Base-by-base conservation (phyloP, 2,113 vertebrate species). In the Microcebus tavaratra region DNA sequence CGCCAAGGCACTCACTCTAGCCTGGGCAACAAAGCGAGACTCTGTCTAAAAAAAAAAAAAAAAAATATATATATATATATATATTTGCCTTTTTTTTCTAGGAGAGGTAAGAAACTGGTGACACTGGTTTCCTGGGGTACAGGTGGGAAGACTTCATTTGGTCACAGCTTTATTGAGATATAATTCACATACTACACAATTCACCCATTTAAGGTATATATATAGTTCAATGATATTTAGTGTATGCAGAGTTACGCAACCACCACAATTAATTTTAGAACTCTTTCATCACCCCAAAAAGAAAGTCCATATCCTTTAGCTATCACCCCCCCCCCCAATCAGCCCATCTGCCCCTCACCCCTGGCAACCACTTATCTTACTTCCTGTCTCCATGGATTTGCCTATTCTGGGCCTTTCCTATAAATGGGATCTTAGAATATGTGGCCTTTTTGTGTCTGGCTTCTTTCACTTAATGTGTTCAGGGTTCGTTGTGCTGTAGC, bases 401-500 rank as follows among this genome's bases (percentile, higher is more conserved):
- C 75, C 84, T 70, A 9, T 34, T 23, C 75, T 63, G 53, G 13
- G 42, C 53, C 31, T 39, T 81, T 61, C 42, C 63, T 39, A 25
- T 23, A 88, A 48, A 31, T 2, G 39, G 75, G 21, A 34, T 36
- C 39, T 57, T 13, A 39, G 17, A 39, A 42, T 25, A 27, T 0
- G 7, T 21, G 23, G 25, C 39, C 39, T 25, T 45, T 27, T 18
- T 2, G 61, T 11, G 72, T 57, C 61, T 68, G 59, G 72, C 50
- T 78, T n/a, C 61, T 45, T 48, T 57, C 48, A 4, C 48, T n/a
- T 20, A 6, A 67, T 57, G 36, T 29, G 42, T 23, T 68, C 83
- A 21, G 13, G 25, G 34, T 34, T 78, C 65, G 9, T 6, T 6
- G 2, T 0, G 3, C 14, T 8, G 1, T 1, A 6, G 25, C 34